Evolutionary conservation across 1,140 invertebrate genomes (phyloP).

Genomic region (Archivesica marissinica): DNA sequence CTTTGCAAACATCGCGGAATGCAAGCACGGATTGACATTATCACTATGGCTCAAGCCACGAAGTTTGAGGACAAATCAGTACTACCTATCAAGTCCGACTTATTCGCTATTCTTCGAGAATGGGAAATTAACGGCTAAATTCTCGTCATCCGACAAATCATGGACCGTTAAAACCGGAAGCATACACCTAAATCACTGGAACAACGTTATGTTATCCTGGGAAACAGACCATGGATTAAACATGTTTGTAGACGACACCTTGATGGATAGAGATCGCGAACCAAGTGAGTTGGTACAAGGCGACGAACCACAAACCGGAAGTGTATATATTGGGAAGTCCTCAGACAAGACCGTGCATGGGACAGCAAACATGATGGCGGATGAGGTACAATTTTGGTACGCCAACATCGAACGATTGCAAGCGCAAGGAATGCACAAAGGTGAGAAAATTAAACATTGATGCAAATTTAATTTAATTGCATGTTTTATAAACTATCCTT

Average conservation of each 20-base stretch:
- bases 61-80: constrained; percentile 69
- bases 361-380: constrained; percentile 71
- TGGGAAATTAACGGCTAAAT: constrained; percentile 74
- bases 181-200: constrained; percentile 76
- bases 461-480: too few relatives aligned
- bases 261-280: constrained; percentile 56
- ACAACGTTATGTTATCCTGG: constrained; percentile 81
- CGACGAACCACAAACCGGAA: constrained; percentile 66
- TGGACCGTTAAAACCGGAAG: constrained; percentile 76
- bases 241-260: constrained; percentile 75
- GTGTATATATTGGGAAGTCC: constrained; percentile 73
- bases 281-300: constrained; percentile 31
- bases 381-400: constrained; percentile 82
- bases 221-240: constrained; percentile 75
- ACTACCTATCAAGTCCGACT: constrained; percentile 78
- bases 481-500: too few relatives aligned
- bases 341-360: constrained; percentile 38
- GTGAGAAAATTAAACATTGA: too few relatives aligned
- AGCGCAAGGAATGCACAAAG: constrained; percentile 70
- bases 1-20: constrained; percentile 80
- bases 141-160: constrained; percentile 65
- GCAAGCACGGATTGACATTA: constrained; percentile 80
- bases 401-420: constrained; percentile 72
- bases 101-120: constrained; percentile 80
- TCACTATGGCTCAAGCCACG: constrained; percentile 78